Evolutionary conservation across 2,797 vertebrate genomes (phyloP).

Genomic region (Sebastes reedi): DNA sequence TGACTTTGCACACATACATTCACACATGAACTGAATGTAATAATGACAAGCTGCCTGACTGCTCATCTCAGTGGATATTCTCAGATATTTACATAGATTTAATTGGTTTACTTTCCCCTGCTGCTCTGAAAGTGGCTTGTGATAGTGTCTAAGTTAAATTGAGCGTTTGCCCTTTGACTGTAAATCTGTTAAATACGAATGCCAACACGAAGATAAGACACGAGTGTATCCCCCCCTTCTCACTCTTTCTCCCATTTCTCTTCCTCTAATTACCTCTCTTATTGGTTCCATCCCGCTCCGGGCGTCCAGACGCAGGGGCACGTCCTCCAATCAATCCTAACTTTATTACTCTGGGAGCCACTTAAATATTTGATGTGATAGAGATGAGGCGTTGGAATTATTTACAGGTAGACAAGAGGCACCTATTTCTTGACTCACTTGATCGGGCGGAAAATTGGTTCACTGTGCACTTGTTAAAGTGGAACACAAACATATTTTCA

Average conservation of each 20-base stretch:
- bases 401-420: constrained; percentile 58
- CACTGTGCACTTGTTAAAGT: background rate
- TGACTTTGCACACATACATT: background rate
- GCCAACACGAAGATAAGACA: constrained; percentile 23
- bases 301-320: constrained; percentile 50
- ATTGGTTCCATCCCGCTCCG: constrained; percentile 67
- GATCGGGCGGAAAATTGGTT: background rate
- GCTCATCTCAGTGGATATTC: background rate
- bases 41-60: background rate
- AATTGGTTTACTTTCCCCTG: constrained; percentile 14
- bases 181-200: constrained; percentile 26
- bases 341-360: constrained; percentile 68
- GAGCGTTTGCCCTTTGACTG: constrained; percentile 19
- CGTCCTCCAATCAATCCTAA: constrained; percentile 70
- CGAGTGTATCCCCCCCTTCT: background rate
- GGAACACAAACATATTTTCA: background rate
- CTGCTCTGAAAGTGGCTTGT: background rate
- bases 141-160: background rate
- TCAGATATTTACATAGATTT: constrained; percentile 39
- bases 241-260: constrained; percentile 15
- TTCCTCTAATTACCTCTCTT: constrained; percentile 62
- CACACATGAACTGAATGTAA: background rate
- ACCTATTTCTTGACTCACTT: constrained; percentile 1
- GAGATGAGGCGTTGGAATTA: constrained; percentile 56
- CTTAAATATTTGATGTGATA: constrained; percentile 74